Conservation (phyloP, 2,797 vertebrate species). For the Naso thynnoides region DNA sequence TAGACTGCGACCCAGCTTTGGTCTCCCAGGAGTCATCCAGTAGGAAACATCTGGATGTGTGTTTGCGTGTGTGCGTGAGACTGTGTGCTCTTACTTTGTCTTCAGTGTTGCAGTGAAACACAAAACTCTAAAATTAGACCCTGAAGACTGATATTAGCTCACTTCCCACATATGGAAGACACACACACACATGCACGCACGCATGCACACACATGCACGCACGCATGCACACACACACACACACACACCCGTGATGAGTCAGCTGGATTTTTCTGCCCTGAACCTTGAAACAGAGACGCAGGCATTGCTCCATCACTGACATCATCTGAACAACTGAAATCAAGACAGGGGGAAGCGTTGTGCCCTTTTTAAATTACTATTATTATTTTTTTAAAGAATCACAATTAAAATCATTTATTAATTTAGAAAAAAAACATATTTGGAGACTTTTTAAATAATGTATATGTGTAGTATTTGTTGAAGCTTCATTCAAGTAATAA, state of each 20-base stretch:
- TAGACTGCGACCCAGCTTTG: not conserved
- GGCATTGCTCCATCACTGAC: slow-evolving; percentile 20
- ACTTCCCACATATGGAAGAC: slow-evolving; percentile 51
- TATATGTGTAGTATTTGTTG: too few relatives aligned
- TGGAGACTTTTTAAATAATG: too few relatives aligned
- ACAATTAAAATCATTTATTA: too few relatives aligned
- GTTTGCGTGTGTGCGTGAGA: not conserved
- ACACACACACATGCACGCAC: not conserved
- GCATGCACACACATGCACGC: not conserved
- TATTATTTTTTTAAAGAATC: too few relatives aligned
- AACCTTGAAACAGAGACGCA: not conserved
- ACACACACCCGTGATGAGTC: slow-evolving; percentile 33
- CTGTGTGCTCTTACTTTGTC: not conserved
- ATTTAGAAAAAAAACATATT: too few relatives aligned
- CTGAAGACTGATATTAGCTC: slow-evolving; percentile 66
- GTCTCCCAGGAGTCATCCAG: slow-evolving; percentile 29
- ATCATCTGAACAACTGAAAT: not conserved
- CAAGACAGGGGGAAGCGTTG: not conserved
- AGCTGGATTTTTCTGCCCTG: slow-evolving; percentile 13
- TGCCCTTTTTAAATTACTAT: too few relatives aligned
- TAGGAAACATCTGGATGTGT: slow-evolving; percentile 66
- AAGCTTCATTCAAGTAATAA: too few relatives aligned
- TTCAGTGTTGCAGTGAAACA: slow-evolving; percentile 73
- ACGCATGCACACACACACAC: slow-evolving; percentile 6
- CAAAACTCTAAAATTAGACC: slow-evolving; percentile 72